These are phyloP conservation scores for Oeneis ivallda DNA, from an alignment of 2,888 invertebrate genomes.

Conservation along the genomic window DNA sequence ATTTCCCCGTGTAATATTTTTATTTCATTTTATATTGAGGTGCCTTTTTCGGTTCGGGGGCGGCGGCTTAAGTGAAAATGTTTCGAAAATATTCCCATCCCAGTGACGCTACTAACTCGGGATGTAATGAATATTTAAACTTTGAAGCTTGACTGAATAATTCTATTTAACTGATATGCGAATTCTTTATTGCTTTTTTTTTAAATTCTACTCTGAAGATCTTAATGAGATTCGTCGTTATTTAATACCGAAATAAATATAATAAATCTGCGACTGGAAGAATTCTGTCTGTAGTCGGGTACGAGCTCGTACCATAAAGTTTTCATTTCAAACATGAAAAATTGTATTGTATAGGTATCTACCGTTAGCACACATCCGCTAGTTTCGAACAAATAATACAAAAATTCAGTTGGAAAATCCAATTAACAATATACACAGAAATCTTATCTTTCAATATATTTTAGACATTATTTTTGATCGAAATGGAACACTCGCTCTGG, in stretches of 20 bases:
- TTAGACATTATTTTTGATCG: conserved; percentile 20
- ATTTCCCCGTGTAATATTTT: background rate
- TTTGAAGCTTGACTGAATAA: background rate
- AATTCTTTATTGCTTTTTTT: background rate
- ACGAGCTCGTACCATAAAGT: too few species aligned
- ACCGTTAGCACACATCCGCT: background rate
- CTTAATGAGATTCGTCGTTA: too few species aligned
- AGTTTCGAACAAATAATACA: background rate
- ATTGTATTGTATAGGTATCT: too few species aligned
- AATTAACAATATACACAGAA: conserved; percentile 18
- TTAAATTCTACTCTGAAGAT: too few species aligned
- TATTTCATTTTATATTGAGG: conserved; percentile 2
- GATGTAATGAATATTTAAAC: background rate
- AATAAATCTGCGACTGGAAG: too few species aligned
- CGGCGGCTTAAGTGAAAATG: conserved; percentile 5
- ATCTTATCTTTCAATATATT: conserved; percentile 9
- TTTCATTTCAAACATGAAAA: too few species aligned
- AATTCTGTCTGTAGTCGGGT: too few species aligned
- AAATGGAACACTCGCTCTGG: conserved; percentile 17
- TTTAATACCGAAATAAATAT: too few species aligned
- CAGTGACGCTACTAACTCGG: background rate
- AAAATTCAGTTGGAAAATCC: conserved; percentile 2
- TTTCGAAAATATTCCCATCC: conserved; percentile 1
- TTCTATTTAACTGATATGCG: background rate
- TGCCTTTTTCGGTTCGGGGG: background rate